Base-by-base conservation (phyloP, 1,140 invertebrate species). In the Brachionus rotundiformis region DNA sequence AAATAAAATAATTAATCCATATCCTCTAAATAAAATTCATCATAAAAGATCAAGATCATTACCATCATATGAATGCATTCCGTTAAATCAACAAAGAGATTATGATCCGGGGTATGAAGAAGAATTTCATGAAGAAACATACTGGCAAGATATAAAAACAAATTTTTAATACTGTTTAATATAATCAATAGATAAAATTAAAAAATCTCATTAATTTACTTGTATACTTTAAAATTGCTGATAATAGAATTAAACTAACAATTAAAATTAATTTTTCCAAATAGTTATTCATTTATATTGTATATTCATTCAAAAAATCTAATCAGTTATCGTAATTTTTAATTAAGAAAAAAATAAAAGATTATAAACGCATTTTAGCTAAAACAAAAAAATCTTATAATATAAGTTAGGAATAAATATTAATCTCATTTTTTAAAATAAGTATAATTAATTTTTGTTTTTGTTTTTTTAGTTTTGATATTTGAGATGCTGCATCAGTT, bases 61-160 rank as follows among this genome's bases (percentile, higher is more conserved):
- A 7, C 68, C 68, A 41, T 73, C 68, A 3, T 73, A 47, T 73
- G 19, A 41, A 73, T 68, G 63, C 63, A 44, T 73, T 73, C 39
- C 68, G 19, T 73, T 27, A 8, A 41, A 6, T 8, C 3, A 19
- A 7, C 36, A 7, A 11, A 25, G 27, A 13, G 68, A 13, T 13
- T 23, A 44, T 29, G 68, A 73, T 27, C 3, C 36, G 0, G 19
- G 2, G 6, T 23, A 27, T 44, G 39, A 73, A 25, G 33, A 44
- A 27, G 36, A 73, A 47, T 73, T 44, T 4, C 33, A 73, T 36
- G 63, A 68, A 19, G 63, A 68, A 23, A 68, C 63, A 33, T 68
- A 68, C 36, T 68, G 63, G 63, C 63, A 68, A 39, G 63, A 68
- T 33, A 16, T 68, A 0, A 68, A 68, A 2, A 68, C 63, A 36